Percentiles rank a stretch among this genome's conserved stretches.
Evolutionary conservation across 1,140 invertebrate genomes (phyloP).

Genomic region (Drosophila punjabiensis): DNA sequence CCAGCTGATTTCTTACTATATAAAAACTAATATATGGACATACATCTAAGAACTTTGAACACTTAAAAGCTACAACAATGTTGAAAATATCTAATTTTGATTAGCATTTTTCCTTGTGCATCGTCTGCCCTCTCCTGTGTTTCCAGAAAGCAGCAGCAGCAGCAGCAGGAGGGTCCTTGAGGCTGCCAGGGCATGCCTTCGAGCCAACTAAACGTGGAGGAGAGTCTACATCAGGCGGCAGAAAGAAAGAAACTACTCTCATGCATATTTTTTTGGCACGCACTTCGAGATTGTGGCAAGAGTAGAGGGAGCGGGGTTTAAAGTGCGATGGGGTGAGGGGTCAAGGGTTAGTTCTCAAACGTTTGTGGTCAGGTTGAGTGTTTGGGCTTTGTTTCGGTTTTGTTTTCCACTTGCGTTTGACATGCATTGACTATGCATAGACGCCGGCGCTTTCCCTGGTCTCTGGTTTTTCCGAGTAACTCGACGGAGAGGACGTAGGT

Average conservation of each 20-base stretch:
- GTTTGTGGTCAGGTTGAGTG: conserved; percentile 73
- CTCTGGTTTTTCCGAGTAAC: not conserved
- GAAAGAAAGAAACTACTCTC: conserved; percentile 36
- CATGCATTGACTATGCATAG: conserved; percentile 79
- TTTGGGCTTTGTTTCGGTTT: conserved; percentile 63
- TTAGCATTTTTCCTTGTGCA: conserved; percentile 25
- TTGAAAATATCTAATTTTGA: not conserved
- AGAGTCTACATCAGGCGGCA: conserved; percentile 37
- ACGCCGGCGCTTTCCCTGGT: conserved; percentile 8
- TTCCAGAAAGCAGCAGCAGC: not conserved
- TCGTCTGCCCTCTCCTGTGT: not conserved
- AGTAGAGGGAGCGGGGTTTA: not conserved
- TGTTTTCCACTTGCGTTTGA: conserved; percentile 74
- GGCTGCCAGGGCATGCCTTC: conserved; percentile 39
- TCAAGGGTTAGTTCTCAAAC: conserved; percentile 17
- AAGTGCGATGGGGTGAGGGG: conserved; percentile 1
- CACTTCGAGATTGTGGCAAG: conserved; percentile 40
- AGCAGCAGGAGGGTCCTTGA: conserved; percentile 16
- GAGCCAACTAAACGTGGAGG: conserved; percentile 45
- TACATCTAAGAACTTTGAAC: not conserved
- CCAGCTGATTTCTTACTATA: not conserved
- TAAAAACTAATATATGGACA: not conserved
- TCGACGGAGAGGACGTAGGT: not conserved
- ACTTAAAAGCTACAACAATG: too few relatives aligned
- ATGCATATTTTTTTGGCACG: conserved; percentile 70